Evolutionary conservation across 2,888 invertebrate species (phyloP).

Genomic region (Platerodrilus igneus): DNA sequence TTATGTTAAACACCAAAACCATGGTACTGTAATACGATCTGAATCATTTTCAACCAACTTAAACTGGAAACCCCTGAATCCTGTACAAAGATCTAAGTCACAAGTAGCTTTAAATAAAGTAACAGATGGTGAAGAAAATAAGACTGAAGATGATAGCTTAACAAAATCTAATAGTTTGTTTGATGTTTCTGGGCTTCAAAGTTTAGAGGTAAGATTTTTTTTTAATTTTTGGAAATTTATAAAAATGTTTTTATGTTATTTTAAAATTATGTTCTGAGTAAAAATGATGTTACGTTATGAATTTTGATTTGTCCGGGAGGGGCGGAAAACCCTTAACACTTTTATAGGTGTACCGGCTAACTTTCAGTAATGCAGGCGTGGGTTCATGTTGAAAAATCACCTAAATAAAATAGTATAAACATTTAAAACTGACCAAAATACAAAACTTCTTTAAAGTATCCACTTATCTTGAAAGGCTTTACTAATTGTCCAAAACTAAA

Average conservation of each 20-base stretch:
- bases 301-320: too few relatives aligned
- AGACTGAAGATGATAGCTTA: constrained; percentile 24
- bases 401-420: too few relatives aligned
- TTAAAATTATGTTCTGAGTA: constrained; percentile 4
- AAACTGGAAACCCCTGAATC: constrained; percentile 38
- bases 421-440: too few relatives aligned
- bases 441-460: too few relatives aligned
- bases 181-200: constrained; percentile 48
- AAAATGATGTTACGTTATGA: too few relatives aligned
- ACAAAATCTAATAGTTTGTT: constrained; percentile 44
- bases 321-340: too few relatives aligned
- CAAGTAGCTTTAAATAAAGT: constrained; percentile 45
- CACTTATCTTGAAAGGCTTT: too few relatives aligned
- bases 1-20: constrained; percentile 17
- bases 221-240: background rate
- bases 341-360: too few relatives aligned
- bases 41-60: constrained; percentile 42
- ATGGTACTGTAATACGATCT: constrained; percentile 33
- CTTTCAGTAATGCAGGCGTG: too few relatives aligned
- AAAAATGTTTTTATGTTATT: constrained; percentile 1
- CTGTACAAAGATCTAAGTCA: constrained; percentile 48
- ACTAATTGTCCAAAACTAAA: too few relatives aligned
- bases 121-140: constrained; percentile 27
- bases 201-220: constrained; percentile 45
- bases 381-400: too few relatives aligned